Percentiles rank a stretch among this genome's conserved stretches.
These are phyloP conservation scores for Phrynocephalus forsythii DNA, from an alignment of 2,797 vertebrate species.

Conservation along the genomic window DNA sequence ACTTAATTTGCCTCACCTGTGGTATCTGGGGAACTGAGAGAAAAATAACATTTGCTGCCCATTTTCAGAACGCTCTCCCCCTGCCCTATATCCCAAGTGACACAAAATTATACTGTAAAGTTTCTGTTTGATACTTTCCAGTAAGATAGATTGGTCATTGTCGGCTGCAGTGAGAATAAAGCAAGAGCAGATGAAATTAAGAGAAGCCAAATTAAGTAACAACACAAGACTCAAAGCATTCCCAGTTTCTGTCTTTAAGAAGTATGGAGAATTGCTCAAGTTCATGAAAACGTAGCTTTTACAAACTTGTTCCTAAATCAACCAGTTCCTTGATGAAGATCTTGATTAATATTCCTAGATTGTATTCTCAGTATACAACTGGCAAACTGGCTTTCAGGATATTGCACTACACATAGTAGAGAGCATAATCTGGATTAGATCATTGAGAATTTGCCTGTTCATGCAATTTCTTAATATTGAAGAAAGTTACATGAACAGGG, in stretches of 20 bases:
- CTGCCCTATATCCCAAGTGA: background rate
- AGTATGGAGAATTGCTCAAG: background rate
- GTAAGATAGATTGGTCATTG: background rate
- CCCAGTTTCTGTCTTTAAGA: background rate
- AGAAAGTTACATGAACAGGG: background rate
- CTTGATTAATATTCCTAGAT: background rate
- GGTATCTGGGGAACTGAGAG: background rate
- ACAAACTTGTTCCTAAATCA: too few species aligned
- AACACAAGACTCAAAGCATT: background rate
- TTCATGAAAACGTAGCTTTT: background rate
- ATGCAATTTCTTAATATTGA: background rate
- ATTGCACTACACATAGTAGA: background rate
- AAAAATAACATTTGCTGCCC: background rate
- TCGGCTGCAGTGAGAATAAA: background rate
- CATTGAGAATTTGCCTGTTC: background rate
- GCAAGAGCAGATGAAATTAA: background rate
- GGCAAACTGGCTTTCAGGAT: background rate
- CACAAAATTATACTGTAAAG: background rate
- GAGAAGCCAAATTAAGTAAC: background rate
- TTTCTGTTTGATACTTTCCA: background rate
- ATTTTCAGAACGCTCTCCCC: background rate
- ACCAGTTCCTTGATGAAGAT: too few species aligned
- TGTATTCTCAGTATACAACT: background rate
- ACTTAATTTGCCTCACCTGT: conserved; percentile 6
- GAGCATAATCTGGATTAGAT: background rate